Percentiles rank a stretch among this genome's conserved stretches.
Conservation (phyloP, 2,113 vertebrate species). For the Sylvia atricapilla region DNA sequence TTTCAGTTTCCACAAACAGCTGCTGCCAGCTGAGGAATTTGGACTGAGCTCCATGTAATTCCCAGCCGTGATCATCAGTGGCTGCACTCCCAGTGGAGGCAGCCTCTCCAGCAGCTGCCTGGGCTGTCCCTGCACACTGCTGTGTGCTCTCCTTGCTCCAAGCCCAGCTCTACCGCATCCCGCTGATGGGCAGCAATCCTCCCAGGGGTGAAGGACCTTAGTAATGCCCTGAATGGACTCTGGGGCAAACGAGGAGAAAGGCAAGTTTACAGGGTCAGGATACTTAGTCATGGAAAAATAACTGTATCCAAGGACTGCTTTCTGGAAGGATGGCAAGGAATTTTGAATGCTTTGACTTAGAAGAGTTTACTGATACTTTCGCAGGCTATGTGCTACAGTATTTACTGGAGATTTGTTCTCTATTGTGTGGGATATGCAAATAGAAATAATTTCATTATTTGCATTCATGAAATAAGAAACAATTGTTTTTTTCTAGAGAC, state of each 20-base stretch:
- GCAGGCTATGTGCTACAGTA: neutral
- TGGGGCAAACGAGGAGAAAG: neutral
- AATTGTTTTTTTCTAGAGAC: neutral
- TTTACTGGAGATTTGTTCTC: neutral
- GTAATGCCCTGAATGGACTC: neutral
- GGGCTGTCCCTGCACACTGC: neutral
- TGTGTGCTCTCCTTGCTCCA: neutral
- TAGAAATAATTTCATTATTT: neutral
- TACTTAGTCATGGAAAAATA: neutral
- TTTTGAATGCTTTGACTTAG: neutral
- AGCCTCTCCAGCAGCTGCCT: neutral
- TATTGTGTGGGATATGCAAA: neutral
- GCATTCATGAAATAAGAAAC: neutral
- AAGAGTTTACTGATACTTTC: neutral
- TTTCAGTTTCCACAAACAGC: conserved; percentile 9
- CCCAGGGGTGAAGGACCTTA: neutral
- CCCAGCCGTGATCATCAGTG: neutral
- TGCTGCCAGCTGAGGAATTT: conserved; percentile 55
- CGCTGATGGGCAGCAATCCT: neutral
- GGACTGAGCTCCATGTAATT: neutral
- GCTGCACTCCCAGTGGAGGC: neutral
- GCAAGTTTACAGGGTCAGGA: neutral
- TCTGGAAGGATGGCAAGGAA: neutral
- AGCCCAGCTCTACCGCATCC: neutral
- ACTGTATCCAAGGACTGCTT: neutral